Conservation (phyloP, 2,113 vertebrate genomes). For the Numenius arquata region DNA sequence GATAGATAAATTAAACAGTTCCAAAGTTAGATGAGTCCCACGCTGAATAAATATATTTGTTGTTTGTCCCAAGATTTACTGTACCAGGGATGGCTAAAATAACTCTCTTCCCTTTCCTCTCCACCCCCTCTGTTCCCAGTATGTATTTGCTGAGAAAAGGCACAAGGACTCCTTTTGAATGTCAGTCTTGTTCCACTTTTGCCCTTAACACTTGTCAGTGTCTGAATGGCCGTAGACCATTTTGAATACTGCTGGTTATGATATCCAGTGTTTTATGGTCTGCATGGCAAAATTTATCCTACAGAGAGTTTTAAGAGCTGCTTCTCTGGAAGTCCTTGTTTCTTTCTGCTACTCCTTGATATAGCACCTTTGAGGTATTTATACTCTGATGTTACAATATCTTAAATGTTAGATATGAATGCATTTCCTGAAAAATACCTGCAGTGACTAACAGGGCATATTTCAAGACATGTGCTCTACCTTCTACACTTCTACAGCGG, state of each 20-base stretch:
- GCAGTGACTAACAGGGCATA: not conserved
- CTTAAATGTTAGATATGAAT: not conserved
- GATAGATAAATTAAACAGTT: not conserved
- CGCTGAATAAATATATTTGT: not conserved
- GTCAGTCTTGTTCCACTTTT: not conserved
- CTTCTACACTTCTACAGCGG: fast-evolving
- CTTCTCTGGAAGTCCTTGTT: not conserved
- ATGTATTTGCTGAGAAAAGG: not conserved
- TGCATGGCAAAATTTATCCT: not conserved
- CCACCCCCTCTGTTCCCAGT: not conserved
- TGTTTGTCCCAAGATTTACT: not conserved
- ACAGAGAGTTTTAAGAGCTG: not conserved
- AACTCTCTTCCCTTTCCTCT: conserved; percentile 1
- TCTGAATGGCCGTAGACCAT: not conserved
- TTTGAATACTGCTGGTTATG: not conserved
- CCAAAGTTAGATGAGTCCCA: conserved; percentile 14
- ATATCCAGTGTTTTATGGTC: not conserved
- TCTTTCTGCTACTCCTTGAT: not conserved
- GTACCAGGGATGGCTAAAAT: conserved; percentile 19
- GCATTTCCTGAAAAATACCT: not conserved
- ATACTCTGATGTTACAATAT: not conserved
- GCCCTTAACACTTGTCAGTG: not conserved
- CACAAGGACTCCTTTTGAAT: not conserved
- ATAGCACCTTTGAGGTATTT: not conserved
- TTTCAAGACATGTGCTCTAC: not conserved